These are phyloP conservation scores for Larimichthys crocea DNA, from an alignment of 2,113 vertebrate genomes.

Conservation along the genomic window DNA sequence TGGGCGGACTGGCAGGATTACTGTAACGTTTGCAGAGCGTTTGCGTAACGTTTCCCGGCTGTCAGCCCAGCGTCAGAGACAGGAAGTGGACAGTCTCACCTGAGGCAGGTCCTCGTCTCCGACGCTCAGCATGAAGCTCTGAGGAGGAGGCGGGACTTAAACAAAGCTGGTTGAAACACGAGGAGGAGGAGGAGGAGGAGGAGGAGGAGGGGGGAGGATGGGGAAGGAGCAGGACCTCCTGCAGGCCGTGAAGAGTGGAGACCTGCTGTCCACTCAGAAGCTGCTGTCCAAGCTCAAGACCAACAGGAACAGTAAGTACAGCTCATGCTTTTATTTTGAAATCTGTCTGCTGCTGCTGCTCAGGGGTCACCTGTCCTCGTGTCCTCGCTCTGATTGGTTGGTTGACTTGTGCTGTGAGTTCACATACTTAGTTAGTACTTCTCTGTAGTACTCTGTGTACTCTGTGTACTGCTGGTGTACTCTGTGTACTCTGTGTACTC, in stretches of 20 bases:
- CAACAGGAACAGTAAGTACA: conserved; percentile 83
- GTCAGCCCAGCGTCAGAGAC: background rate
- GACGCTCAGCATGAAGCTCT: conserved; percentile 66
- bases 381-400: background rate
- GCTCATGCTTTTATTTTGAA: conserved; percentile 7
- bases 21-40: background rate
- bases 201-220: conserved; percentile 80
- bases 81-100: conserved; percentile 42
- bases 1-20: background rate
- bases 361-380: background rate
- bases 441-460: too few species aligned
- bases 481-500: too few species aligned
- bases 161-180: conserved; percentile 13
- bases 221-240: conserved; percentile 87
- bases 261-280: conserved; percentile 81
- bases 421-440: too few species aligned
- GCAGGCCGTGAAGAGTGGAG: conserved; percentile 84
- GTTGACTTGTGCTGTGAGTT: background rate
- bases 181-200: conserved; percentile 43
- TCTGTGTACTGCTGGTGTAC: too few species aligned
- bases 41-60: conserved; percentile 1
- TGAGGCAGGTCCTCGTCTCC: conserved; percentile 48
- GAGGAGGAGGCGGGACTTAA: conserved; percentile 49
- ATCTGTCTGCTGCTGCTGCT: background rate
- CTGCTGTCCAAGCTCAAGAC: conserved; percentile 81